Base-by-base conservation (phyloP, 2,797 vertebrate genomes). In the Jordanella pulchra region DNA sequence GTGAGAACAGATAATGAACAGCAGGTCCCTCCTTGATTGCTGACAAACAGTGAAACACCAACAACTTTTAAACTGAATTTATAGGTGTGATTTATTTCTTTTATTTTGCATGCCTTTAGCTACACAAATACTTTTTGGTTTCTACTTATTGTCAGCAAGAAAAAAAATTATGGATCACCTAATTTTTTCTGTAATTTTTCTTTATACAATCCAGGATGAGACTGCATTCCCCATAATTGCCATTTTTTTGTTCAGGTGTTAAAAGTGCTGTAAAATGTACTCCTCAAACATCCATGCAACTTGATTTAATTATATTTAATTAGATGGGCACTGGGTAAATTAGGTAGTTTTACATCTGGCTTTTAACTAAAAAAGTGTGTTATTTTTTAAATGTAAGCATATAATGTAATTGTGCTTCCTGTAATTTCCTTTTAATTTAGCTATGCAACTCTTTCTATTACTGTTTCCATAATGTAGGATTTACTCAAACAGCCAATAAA, bases 361-460 rank as follows among this genome's bases (percentile, higher is more conserved):
- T 72, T 68, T 77, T 32, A 71, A 66, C 56, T 63, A 58, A 70
- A 42, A 70, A 2, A 70, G 50, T n/a, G 27, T 69, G 17, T 28
- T 77, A 2, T 39, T 54, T 66, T 73, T 77, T 72, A 69, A 69
- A 63, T 11, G 54, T n/a, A 45, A 17, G 11, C 5, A 58, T 27
- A 45, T 27, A 47, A 69, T 63, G 67, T 42, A 67, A 63, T 71
- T 60, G 23, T 14, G 2, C 25, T 50, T n/a, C 25, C 44, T 72
- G 72, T 75, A 72, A 68, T 79, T 65, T 72, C 58, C 58, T 27
- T 50, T 53, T 53, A 68, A 68, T 32, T 69, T 28, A 68, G 27
- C 30, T 25, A 44, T 23, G 35, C 13, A 32, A 50, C 25, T 39
- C 6, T 60, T 6, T 50, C 11, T 50, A 25, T 65, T 56, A 53